Base-by-base conservation (phyloP, 2,113 vertebrate species). In the Percina caprodes region DNA sequence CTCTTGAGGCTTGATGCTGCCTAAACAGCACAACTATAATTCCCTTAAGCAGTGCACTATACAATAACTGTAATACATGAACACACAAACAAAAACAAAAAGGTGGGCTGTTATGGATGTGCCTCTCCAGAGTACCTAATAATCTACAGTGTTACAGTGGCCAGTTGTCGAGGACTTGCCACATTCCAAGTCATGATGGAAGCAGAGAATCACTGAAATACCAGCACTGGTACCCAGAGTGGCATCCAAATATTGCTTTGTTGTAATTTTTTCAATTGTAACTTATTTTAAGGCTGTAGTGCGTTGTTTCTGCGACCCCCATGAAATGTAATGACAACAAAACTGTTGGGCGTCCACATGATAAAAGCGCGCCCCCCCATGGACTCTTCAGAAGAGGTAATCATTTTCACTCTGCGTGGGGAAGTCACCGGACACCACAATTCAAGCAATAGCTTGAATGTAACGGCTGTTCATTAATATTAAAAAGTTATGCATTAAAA, bases 11-110 rank as follows among this genome's bases (percentile, higher is more conserved):
- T 82, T 39, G 52, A 80, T 85, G 83, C 71, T 86, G 79, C 85
- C 79, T 85, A 68, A 88, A 86, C 81, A 83, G 74, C 84, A 84
- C 63, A 52, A 73, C 66, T 79, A 55, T 60, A 85, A 88, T 83
- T 91, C 83, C 77, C 82, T 24, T 52, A 78, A 83, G 77, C 65
- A 76, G 65, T 63, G 66, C 75, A 54, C 67, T 60, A 39, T 69
- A 68, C 67, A 86, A 83, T 71, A 88, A 86, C 39, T 88, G 81
- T 82, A 79, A 69, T 51, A 83, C 52, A 77, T 67, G 26, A 74
- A 68, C 65, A 86, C 74, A 77, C 61, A 81, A 68, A 69, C 72
- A 86, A 79, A 81, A 80, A 72, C 56, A 75, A 63, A 69, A 65
- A 58, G 60, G 67, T 69, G 49, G 67, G 80, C 52, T 79, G 63